Conservation (phyloP, 2,113 vertebrate species). For the Phalacrocorax pelagicus region DNA sequence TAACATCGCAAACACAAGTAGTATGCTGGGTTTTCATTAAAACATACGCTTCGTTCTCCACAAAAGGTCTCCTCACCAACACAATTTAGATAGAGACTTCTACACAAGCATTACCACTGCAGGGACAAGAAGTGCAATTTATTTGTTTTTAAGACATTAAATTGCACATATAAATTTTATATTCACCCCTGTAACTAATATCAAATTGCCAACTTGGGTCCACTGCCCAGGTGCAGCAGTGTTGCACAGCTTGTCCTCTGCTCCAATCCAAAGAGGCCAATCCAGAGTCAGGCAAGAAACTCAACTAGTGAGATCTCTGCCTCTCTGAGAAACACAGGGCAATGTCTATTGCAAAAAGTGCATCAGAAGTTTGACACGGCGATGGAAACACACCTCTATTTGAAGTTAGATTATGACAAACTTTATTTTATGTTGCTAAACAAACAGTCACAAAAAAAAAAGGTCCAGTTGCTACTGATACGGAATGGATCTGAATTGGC, state of each 20-base stretch:
- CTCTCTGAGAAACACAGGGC: background rate
- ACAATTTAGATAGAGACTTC: background rate
- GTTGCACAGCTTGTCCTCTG: background rate
- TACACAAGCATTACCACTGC: background rate
- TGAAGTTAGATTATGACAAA: background rate
- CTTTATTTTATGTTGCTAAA: background rate
- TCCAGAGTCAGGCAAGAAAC: background rate
- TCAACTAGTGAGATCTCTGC: background rate
- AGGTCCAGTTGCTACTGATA: background rate
- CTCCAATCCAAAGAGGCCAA: background rate
- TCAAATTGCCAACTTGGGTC: background rate
- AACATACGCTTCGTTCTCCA: background rate
- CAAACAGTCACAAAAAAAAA: background rate
- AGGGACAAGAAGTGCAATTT: background rate
- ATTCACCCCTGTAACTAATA: background rate
- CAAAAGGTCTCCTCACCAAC: background rate
- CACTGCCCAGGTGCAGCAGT: background rate
- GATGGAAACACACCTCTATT: background rate
- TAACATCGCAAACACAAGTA: background rate
- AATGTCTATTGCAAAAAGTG: background rate
- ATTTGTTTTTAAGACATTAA: background rate
- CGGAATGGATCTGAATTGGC: rapidly evolving
- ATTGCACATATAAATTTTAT: background rate
- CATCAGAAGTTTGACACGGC: background rate
- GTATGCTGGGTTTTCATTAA: background rate